phyloP scores from a whole-genome alignment of 2,113 vertebrate genomes.

The Toxotes chatareus region DNA sequence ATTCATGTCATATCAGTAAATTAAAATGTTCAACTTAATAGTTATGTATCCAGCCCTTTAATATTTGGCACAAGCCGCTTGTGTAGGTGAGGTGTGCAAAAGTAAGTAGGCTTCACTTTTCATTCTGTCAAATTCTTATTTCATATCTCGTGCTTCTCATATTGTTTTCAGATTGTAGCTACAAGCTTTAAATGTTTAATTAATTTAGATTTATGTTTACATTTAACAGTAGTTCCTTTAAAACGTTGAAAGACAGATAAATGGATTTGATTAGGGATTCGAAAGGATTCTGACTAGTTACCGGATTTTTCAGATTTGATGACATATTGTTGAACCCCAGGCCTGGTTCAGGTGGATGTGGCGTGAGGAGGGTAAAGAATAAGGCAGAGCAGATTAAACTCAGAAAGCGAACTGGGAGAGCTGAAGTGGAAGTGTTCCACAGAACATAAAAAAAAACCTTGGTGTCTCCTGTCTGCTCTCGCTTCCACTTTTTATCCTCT shows the following conservation, averaged over 20 bases:
- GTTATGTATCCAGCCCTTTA: background rate
- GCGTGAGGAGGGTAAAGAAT: background rate
- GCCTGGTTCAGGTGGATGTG: background rate
- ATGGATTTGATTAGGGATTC: background rate
- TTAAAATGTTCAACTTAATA: background rate
- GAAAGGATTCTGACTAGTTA: background rate
- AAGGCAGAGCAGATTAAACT: background rate
- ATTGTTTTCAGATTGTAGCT: no score
- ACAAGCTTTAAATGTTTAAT: no score
- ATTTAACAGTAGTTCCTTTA: background rate
- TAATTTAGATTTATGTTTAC: no score
- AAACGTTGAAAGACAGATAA: background rate
- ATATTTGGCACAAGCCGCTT: background rate
- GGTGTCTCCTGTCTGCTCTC: slow-evolving; percentile 22
- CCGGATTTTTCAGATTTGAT: background rate
- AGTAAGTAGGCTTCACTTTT: no score
- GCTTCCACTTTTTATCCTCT: slow-evolving; percentile 13
- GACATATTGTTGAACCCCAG: background rate
- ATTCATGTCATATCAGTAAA: background rate
- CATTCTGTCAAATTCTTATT: no score
- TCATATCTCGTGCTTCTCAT: no score
- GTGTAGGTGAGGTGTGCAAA: background rate
- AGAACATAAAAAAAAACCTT: slow-evolving; percentile 1
- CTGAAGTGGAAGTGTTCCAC: slow-evolving; percentile 10
- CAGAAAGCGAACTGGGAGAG: background rate